Percentiles rank a stretch among this genome's conserved stretches.
Evolutionary conservation across 2,797 vertebrate genomes (phyloP).

Genomic region (Lepus townsendii): DNA sequence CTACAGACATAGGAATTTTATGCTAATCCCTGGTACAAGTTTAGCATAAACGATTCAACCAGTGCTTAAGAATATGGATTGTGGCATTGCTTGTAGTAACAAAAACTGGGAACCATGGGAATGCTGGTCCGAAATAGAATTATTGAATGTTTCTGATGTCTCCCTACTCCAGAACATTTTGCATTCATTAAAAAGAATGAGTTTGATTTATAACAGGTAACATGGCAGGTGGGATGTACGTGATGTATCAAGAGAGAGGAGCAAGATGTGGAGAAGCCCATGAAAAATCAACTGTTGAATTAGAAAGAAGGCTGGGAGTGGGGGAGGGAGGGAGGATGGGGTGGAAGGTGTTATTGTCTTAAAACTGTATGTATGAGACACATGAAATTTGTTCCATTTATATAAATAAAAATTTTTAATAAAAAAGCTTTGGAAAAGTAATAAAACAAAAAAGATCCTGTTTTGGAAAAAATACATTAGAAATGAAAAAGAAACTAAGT

Average conservation of each 20-base stretch:
- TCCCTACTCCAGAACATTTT: conserved; percentile 25
- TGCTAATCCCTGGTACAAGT: background rate
- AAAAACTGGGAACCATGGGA: background rate
- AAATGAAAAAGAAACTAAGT: conserved; percentile 24
- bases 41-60: conserved; percentile 2
- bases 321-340: too few relatives aligned
- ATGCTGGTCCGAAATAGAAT: background rate
- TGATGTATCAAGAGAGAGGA: background rate
- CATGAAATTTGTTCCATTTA: too few relatives aligned
- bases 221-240: background rate
- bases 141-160: background rate
- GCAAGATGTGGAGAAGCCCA: background rate
- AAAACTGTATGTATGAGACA: too few relatives aligned
- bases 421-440: too few relatives aligned
- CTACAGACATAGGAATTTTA: conserved; percentile 7
- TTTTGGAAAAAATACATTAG: conserved; percentile 46
- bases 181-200: background rate
- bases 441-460: background rate
- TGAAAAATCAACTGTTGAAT: background rate
- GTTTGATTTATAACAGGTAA: conserved; percentile 20
- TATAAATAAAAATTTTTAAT: too few relatives aligned
- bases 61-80: background rate
- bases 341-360: too few relatives aligned
- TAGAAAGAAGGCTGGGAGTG: too few relatives aligned
- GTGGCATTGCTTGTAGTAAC: background rate